Base-by-base conservation (phyloP, 2,888 invertebrate species). In the Orthosia gracilis region DNA sequence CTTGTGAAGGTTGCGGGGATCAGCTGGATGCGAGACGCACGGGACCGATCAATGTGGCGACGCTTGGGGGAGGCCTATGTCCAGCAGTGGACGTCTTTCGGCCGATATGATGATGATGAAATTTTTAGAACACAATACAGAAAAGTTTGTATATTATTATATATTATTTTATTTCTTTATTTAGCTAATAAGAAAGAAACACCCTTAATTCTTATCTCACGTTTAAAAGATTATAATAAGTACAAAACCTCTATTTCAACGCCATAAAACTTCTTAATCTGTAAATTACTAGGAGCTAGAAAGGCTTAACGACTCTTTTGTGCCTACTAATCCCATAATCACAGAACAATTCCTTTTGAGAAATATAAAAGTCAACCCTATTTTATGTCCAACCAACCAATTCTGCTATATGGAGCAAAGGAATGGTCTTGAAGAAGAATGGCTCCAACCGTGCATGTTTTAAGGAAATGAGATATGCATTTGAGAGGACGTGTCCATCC, bases 391-490 rank as follows among this genome's bases (percentile, higher is more conserved):
- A 62, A n/a, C 45, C 9, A 9, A 49, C 49, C 40, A 9, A 9
- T 40, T 40, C 17, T 57, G 23, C 9, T 21, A 21, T 55, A 15
- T 57, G 9, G 13, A 54, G 31, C 4, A 18, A 49, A 49, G 50
- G 18, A 21, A 47, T 63, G 15, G 40, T 59, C 21, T 64, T 17
- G 18, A 57, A 65, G 26, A 45, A 66, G 64, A 66, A 69, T 18
- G 50, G 63, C 70, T 67, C 62, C 45, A 55, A 7, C 26, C 74
- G 74, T 59, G 52, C 78, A 69, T 47, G 47, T 23, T 21, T 17
- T 2, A 47, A 13, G 15, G 21, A 52, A 52, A 77, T 68, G 54
- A 73, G 23, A 77, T 26, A 15, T 67, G 77, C 26, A 52, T 73
- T 73, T 52, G n/a, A 15, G 4, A 17, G 17, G 11, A 26, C 23